Conservation (phyloP, 1,140 invertebrate species). For the Scylla paramamosain region DNA sequence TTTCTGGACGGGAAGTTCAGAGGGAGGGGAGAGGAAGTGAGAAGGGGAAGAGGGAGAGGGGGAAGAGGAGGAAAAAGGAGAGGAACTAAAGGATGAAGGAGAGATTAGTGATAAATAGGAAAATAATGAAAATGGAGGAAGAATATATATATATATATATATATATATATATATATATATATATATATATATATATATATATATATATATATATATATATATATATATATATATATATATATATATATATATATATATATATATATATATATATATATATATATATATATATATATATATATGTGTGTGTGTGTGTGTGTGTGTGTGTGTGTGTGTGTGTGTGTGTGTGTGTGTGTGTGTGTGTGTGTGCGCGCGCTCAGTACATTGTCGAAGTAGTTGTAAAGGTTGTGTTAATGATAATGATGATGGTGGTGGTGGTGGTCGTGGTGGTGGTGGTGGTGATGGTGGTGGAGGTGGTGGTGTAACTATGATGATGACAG, state of each 20-base stretch:
- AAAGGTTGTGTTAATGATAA: background rate
- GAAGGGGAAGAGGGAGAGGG: background rate
- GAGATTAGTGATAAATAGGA: background rate
- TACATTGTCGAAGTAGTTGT: background rate
- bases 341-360: background rate
- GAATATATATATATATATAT: background rate
- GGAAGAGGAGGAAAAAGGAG: background rate
- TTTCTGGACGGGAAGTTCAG: background rate
- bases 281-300: background rate
- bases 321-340: constrained; percentile 30
- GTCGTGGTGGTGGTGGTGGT: background rate
- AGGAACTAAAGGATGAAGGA: background rate
- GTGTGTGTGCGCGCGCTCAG: background rate
- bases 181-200: background rate
- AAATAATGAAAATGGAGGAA: too few relatives aligned
- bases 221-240: background rate
- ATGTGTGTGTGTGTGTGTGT: constrained; percentile 4
- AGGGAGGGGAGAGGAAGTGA: background rate
- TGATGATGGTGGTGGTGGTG: background rate
- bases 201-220: background rate
- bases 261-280: background rate
- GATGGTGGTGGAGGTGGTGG: too few relatives aligned
- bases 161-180: background rate
- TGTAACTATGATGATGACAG: too few relatives aligned
- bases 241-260: background rate